These are phyloP conservation scores for Diadegma fenestrale DNA, from an alignment of 2,888 invertebrate genomes.

Conservation along the genomic window DNA sequence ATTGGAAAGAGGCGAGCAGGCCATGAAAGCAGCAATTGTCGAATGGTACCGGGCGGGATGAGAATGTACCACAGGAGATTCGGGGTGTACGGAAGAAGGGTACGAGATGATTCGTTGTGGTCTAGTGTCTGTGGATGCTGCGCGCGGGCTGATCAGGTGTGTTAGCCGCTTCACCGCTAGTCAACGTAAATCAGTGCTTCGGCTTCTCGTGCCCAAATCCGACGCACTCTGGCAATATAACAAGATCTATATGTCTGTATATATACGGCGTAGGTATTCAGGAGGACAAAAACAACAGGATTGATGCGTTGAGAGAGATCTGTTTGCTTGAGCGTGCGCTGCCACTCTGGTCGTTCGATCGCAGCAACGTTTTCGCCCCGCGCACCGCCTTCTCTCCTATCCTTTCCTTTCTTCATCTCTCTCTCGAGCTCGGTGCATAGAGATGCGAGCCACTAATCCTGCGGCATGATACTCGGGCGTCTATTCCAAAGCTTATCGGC, in stretches of 20 bases:
- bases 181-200: slow-evolving; percentile 54
- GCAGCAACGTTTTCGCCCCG: slow-evolving; percentile 7
- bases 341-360: slow-evolving; percentile 33
- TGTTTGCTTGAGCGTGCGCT: slow-evolving; percentile 3
- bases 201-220: slow-evolving; percentile 48
- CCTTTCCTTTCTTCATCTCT: slow-evolving; percentile 3
- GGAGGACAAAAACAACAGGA: slow-evolving; percentile 57
- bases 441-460: slow-evolving; percentile 50
- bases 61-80: slow-evolving; percentile 31
- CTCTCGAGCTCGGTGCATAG: slow-evolving; percentile 18
- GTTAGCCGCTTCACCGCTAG: slow-evolving; percentile 41
- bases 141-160: slow-evolving; percentile 49
- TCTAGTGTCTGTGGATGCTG: slow-evolving; percentile 43
- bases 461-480: slow-evolving; percentile 48
- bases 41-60: slow-evolving; percentile 7
- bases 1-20: slow-evolving; percentile 14
- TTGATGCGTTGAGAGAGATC: slow-evolving; percentile 43
- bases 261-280: slow-evolving; percentile 18
- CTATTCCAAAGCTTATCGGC: slow-evolving; percentile 39
- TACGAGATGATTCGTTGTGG: slow-evolving; percentile 49
- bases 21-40: slow-evolving; percentile 6
- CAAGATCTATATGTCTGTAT: slow-evolving; percentile 25
- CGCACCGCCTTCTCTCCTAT: slow-evolving; percentile 5
- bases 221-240: slow-evolving; percentile 20
- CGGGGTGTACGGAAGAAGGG: slow-evolving; percentile 37